Evolutionary conservation across 1,140 invertebrate species (phyloP).

Genomic region (Orchestia grillus): DNA sequence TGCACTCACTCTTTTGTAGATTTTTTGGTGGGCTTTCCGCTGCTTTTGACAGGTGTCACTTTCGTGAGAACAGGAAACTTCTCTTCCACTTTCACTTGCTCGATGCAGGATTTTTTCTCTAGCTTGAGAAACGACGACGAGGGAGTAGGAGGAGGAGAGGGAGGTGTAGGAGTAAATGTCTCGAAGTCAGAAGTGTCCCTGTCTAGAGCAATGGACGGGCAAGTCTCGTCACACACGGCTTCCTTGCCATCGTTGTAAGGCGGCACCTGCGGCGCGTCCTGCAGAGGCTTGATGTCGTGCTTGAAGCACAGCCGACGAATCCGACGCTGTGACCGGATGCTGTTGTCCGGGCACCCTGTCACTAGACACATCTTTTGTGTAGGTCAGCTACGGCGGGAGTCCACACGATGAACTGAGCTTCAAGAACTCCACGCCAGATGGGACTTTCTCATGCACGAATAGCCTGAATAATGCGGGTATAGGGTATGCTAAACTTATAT

Average conservation of each 20-base stretch:
- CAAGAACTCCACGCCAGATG: neutral
- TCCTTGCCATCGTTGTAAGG: neutral
- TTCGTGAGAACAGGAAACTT: neutral
- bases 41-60: slow-evolving; percentile 30
- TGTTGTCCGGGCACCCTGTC: slow-evolving; percentile 42
- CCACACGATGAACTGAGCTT: neutral
- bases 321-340: slow-evolving; percentile 29
- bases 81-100: neutral
- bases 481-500: neutral
- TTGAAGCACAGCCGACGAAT: slow-evolving; percentile 36
- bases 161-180: neutral
- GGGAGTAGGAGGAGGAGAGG: neutral
- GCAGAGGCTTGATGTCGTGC: neutral
- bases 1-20: slow-evolving; percentile 42
- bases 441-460: neutral
- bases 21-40: neutral
- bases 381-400: neutral
- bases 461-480: neutral
- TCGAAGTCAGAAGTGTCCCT: neutral
- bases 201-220: neutral
- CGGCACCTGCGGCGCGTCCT: neutral
- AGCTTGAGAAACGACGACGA: neutral
- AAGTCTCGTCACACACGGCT: neutral
- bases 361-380: slow-evolving; percentile 5
- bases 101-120: neutral